Conservation (phyloP, 2,888 invertebrate genomes). For the Trachelus troglodyta region DNA sequence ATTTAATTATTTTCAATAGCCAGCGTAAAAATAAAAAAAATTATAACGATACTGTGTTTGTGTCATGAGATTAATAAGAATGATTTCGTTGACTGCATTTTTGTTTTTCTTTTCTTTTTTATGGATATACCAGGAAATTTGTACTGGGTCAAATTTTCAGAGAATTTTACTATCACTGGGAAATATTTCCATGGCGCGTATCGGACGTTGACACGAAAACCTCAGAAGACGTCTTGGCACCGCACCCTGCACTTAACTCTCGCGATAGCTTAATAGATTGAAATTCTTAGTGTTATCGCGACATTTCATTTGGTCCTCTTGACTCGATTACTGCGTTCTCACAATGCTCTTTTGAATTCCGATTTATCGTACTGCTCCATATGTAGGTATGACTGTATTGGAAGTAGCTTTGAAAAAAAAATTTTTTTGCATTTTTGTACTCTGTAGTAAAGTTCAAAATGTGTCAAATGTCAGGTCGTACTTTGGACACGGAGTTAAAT, state of each 20-base stretch:
- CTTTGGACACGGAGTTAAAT: too few species aligned
- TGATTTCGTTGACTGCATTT: too few species aligned
- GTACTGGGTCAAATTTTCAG: constrained; percentile 8
- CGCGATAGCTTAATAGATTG: constrained; percentile 31
- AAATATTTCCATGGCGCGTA: background rate
- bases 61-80: too few species aligned
- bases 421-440: too few species aligned
- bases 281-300: constrained; percentile 37
- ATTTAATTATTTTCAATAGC: too few species aligned
- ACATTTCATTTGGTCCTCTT: constrained; percentile 34
- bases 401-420: too few species aligned
- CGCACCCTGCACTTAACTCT: constrained; percentile 13
- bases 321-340: constrained; percentile 10
- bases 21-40: too few species aligned
- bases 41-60: too few species aligned
- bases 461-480: too few species aligned
- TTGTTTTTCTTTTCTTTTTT: background rate
- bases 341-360: constrained; percentile 5
- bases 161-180: too few species aligned
- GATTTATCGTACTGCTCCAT: background rate
- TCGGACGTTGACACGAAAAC: constrained; percentile 3
- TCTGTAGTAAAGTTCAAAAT: too few species aligned
- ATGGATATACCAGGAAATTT: constrained; percentile 8
- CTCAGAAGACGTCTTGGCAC: background rate
- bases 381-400: too few species aligned